Base-by-base conservation (phyloP, 2,113 vertebrate species). In the Antechinus flavipes region DNA sequence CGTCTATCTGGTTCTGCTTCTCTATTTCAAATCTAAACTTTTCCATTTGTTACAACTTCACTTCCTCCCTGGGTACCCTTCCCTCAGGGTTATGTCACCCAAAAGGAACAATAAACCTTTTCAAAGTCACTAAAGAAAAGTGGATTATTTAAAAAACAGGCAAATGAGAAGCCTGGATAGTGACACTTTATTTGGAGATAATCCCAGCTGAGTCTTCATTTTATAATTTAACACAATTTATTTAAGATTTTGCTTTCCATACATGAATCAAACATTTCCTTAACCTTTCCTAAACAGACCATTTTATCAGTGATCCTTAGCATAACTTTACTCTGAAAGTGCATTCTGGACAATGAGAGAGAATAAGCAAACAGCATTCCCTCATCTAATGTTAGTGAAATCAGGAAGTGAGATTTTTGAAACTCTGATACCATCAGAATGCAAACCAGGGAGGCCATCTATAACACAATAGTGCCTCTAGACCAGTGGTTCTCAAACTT, bases 101-200 rank as follows among this genome's bases (percentile, higher is more conserved):
- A 94, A 98, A 95, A 94, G 97, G 98, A 98, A 98, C 97, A 98
- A 94, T 98, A 97, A 92, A 49, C 93, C 95, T 97, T 97, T 98
- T 98, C 97, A 98, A 94, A 96, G 92, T 93, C 93, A 94, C 93
- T 91, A 54, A 94, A 97, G 95, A 96, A 93, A 97, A 94, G 49
- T n/a, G 92, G 94, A 96, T 94, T 94, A 91, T 95, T 94, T 94
- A 97, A 94, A 94, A 93, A 94, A 61, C 94, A 54, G 0, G 68
- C 89, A 96, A 98, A 97, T 50, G 1, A 97, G 96, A 96, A 96
- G 95, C 96, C 92, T 97, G 97, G 92, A 96, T 92, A n/a, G 26
- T 53, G 95, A n/a, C 95, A 96, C 95, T 68, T 97, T 95, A 92
- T 56, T 96, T 97, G 95, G 96, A 94, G 95, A 98, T 97, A 98